Evolutionary conservation across 2,113 vertebrate species (phyloP).

Genomic region (Pedetes capensis): DNA sequence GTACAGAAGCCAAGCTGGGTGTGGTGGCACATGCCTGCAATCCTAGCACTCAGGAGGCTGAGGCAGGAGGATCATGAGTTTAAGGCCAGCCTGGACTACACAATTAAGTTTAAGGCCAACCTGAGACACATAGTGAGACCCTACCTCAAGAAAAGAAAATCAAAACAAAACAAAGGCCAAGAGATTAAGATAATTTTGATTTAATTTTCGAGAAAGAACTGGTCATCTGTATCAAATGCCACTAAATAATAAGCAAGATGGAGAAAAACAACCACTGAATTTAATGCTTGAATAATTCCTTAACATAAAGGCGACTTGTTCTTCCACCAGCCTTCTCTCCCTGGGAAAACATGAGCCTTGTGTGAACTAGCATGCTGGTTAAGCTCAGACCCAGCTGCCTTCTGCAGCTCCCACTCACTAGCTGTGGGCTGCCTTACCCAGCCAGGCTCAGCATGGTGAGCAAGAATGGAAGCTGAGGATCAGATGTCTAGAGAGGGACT

Average conservation of each 20-base stretch:
- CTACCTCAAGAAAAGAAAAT: no score
- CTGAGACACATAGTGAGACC: no score
- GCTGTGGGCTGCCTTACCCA: no score
- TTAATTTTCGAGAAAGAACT: background rate
- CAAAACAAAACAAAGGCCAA: background rate
- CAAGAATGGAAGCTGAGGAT: background rate
- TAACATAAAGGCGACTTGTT: background rate
- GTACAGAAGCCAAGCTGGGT: background rate
- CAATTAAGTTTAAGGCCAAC: no score
- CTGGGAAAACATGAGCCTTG: background rate
- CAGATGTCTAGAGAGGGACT: no score
- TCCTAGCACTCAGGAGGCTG: no score
- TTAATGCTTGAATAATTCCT: background rate
- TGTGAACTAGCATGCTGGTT: background rate
- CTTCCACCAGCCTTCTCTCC: background rate
- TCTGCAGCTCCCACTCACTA: background rate
- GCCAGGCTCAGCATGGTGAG: background rate
- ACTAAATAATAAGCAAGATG: background rate
- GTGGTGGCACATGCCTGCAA: no score
- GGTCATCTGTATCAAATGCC: background rate
- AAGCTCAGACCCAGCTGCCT: no score
- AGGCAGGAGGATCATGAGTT: no score
- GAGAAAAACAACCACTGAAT: background rate
- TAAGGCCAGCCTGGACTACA: no score
- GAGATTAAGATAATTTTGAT: background rate